phyloP scores from a whole-genome alignment of 2,797 vertebrate genomes.

The Sebastes jordani region DNA sequence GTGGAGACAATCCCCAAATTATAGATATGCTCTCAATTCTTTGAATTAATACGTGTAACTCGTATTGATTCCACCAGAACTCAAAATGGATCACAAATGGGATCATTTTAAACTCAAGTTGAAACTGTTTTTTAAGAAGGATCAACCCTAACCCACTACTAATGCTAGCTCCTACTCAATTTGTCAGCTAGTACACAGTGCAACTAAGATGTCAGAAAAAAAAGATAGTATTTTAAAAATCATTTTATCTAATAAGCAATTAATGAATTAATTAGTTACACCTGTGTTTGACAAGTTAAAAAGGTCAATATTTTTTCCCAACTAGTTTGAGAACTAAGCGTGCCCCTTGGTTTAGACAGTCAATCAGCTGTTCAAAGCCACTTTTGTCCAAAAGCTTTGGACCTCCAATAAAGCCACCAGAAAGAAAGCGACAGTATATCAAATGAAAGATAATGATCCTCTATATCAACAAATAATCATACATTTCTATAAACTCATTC shows the following conservation, averaged over 20 bases:
- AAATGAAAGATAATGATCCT: background rate
- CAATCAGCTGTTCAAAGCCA: background rate
- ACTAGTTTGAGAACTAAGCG: background rate
- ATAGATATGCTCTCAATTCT: no score
- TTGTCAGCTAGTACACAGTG: background rate
- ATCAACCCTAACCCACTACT: no score
- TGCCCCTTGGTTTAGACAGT: background rate
- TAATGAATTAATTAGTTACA: background rate
- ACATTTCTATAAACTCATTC: background rate
- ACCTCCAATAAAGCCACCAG: background rate
- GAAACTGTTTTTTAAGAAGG: no score
- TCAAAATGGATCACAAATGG: no score
- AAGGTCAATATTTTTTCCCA: background rate
- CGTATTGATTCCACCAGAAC: no score
- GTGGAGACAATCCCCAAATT: no score
- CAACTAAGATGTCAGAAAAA: background rate
- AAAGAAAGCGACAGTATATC: background rate
- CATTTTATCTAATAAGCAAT: background rate
- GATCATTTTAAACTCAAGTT: no score
- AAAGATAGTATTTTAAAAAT: no score
- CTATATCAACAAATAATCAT: background rate
- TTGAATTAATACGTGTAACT: no score
- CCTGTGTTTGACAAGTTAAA: background rate
- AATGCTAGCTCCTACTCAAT: background rate
- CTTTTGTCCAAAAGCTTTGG: background rate